Conservation (phyloP, 2,113 vertebrate species). For the Bubo bubo region DNA sequence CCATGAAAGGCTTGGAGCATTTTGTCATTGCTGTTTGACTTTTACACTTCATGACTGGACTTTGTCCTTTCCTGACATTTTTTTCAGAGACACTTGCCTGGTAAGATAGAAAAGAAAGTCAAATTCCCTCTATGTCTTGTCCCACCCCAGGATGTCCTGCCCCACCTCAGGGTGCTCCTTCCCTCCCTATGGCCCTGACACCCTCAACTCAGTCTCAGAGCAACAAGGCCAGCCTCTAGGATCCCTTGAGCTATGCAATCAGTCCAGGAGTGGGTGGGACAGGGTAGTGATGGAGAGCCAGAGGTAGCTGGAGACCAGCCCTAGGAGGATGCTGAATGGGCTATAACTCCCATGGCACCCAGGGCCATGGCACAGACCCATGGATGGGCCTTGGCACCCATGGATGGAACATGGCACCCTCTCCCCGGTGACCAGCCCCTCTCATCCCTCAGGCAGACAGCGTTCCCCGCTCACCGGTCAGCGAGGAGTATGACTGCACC, state of each 20-base stretch:
- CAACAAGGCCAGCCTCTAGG: neutral
- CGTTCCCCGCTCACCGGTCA: slow-evolving; percentile 83
- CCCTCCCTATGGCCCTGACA: neutral
- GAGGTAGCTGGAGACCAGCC: neutral
- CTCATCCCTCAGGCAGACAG: slow-evolving; percentile 85
- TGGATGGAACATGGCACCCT: neutral
- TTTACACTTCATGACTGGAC: neutral
- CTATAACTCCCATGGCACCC: neutral
- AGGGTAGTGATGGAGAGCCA: neutral
- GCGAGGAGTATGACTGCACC: slow-evolving; percentile 83
- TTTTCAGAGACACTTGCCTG: neutral
- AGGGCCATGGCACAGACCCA: neutral
- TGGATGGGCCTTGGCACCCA: neutral
- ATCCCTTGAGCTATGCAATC: neutral
- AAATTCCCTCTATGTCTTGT: neutral
- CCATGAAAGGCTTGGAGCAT: neutral
- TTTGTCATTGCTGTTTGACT: neutral
- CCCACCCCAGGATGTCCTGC: neutral
- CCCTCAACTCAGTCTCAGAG: neutral
- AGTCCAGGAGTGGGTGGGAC: neutral
- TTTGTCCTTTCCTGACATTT: neutral
- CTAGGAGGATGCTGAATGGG: neutral
- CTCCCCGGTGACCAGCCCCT: neutral
- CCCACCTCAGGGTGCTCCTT: neutral
- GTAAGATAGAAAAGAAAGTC: neutral